Evolutionary conservation across 2,113 vertebrate genomes (phyloP), one percentile per base, ranked within the genome.

Genomic region (Triplophysa siluroides): DNA sequence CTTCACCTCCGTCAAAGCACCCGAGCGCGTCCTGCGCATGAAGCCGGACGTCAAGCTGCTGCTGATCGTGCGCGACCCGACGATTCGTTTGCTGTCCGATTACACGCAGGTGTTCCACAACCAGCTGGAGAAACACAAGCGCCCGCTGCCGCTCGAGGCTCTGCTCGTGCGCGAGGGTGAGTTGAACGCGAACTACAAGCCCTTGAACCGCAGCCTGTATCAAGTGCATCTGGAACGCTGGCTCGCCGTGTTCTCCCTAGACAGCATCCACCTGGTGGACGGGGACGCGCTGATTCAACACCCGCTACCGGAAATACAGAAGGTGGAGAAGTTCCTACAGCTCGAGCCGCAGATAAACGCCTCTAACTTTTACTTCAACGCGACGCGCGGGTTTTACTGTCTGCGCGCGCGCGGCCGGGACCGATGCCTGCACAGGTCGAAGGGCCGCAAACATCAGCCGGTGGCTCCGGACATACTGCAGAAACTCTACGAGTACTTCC

Each of bases 91-190:
- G 72, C 92, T 99, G 9, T 98, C 97, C 0, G 97, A 99, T 91
- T 99, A 99, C 88, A 98, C 97, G 8, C 97, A 99, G 88, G 95
- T 99, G 65, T 95, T 95, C 81, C 95, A 97, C 91, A 98, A 99
- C 87, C 96, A 96, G 21, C 84, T 96, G 86, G 96, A 97, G 90
- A 99, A 98, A 81, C 95, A 91, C 93, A 99, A 99, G 86, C 93
- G 86, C 14, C 95, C 95, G 81, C 96, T 95, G 62, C 89, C 95
- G 77, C 94, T 99, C 1, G 95, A 98, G 86, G 90, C 94, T 0
- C 88, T 99, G 54, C 92, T 98, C 79, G 87, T 98, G 83, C 95
- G 92, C 84, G 92, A 94, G 4, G 94, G 94, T 1, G 89, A 94
- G 58, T 93, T 99, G 77, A 98, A 99, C 79, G 83, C 94, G 86